Percentiles rank a stretch among this genome's conserved stretches.
phyloP scores from a whole-genome alignment of 2,888 invertebrate species.

The Lordiphosa andalusiaca region DNA sequence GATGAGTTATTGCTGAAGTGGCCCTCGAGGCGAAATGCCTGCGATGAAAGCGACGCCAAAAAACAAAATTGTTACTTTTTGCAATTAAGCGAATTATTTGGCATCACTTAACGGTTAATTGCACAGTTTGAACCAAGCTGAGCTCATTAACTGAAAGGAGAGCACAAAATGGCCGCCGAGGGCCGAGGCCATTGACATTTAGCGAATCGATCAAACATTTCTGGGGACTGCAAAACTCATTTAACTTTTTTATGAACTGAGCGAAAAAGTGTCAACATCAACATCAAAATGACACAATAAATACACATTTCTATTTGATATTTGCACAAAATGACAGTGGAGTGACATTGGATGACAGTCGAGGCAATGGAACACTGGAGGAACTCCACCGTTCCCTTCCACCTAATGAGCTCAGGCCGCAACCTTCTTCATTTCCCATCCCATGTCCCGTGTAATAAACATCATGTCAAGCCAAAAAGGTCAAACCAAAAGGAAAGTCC shows the following conservation, averaged over 20 bases:
- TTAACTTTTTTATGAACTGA: conserved; percentile 51
- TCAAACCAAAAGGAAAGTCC: conserved; percentile 40
- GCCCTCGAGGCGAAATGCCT: conserved; percentile 46
- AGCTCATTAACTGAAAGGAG: conserved; percentile 34
- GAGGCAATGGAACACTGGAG: too few relatives aligned
- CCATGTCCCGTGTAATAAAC: conserved; percentile 31
- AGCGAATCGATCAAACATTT: conserved; percentile 65
- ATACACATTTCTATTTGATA: conserved; percentile 48
- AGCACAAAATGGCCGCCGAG: conserved; percentile 17
- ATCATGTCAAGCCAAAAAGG: conserved; percentile 40
- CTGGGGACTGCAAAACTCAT: conserved; percentile 47
- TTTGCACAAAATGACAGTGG: conserved; percentile 52
- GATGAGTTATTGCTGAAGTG: conserved; percentile 26
- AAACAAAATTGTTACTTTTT: conserved; percentile 17
- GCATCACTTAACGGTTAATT: conserved; percentile 31
- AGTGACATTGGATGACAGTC: conserved; percentile 24
- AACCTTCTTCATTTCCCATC: conserved; percentile 1
- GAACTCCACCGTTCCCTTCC: neutral
- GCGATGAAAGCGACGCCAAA: conserved; percentile 58
- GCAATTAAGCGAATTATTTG: conserved; percentile 47
- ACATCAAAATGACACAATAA: conserved; percentile 23
- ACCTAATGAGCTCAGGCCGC: conserved; percentile 6
- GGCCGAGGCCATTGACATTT: conserved; percentile 28
- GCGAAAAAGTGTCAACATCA: conserved; percentile 50
- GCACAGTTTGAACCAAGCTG: neutral